Percentiles rank a stretch among this genome's conserved stretches.
phyloP scores from a whole-genome alignment of 30 jellyfish, hydroid and myxozoan genomes.

The Cassiopea andromeda region DNA sequence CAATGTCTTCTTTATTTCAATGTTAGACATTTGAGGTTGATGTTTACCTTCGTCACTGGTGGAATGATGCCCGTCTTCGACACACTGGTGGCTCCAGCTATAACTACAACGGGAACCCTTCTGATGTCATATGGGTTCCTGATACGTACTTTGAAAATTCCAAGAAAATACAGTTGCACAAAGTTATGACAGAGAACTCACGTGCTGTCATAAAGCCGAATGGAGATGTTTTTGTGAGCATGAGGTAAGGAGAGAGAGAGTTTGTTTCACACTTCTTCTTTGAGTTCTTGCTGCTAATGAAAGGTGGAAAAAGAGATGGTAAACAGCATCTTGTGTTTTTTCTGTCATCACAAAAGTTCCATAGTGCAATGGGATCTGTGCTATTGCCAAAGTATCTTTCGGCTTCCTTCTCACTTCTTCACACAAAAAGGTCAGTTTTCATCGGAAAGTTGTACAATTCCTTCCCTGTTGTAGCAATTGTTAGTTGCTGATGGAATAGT shows the following conservation, averaged over 20 bases:
- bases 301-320: too few relatives aligned
- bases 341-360: too few relatives aligned
- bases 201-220: constrained; percentile 40
- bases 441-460: too few relatives aligned
- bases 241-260: constrained; percentile 33
- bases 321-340: too few relatives aligned
- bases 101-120: constrained; percentile 66
- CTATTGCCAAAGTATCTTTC: too few relatives aligned
- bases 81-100: constrained; percentile 6
- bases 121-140: constrained; percentile 72
- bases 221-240: constrained; percentile 73
- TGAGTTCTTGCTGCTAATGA: not conserved
- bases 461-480: too few relatives aligned
- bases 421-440: too few relatives aligned
- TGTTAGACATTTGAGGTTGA: constrained; percentile 54
- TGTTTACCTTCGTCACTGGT: constrained; percentile 65
- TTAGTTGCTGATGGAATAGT: too few relatives aligned
- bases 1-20: not conserved
- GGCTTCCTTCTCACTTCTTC: too few relatives aligned
- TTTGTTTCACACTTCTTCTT: not conserved
- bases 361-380: too few relatives aligned
- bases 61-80: constrained; percentile 79
- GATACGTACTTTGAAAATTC: constrained; percentile 59
- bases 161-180: constrained; percentile 34
- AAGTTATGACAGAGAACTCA: constrained; percentile 32